Evolutionary conservation across 1,140 invertebrate species (phyloP).

Genomic region (Ips typographus): DNA sequence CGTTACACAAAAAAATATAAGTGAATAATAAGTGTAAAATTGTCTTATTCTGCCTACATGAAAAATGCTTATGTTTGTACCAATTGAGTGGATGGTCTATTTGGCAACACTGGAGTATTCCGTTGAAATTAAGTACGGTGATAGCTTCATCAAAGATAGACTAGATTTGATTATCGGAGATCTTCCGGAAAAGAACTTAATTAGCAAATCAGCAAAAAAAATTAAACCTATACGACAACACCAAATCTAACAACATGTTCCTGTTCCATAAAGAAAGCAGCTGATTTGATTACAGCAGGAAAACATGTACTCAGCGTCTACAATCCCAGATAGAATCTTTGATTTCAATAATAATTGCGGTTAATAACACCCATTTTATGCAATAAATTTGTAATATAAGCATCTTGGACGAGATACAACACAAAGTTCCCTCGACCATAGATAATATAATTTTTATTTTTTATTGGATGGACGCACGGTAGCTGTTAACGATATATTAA

Average conservation of each 20-base stretch:
- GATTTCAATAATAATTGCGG: constrained; percentile 33
- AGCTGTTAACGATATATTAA: constrained; percentile 14
- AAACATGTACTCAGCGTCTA: constrained; percentile 16
- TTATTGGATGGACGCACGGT: constrained; percentile 25
- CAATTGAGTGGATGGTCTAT: too few species aligned
- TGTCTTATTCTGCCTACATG: too few species aligned
- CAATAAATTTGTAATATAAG: constrained; percentile 39
- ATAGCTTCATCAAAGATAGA: too few species aligned
- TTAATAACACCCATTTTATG: constrained; percentile 37
- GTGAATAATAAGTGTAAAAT: too few species aligned
- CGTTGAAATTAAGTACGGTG: too few species aligned
- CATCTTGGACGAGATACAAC: constrained; percentile 28
- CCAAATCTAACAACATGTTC: constrained; percentile 1
- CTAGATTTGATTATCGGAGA: too few species aligned
- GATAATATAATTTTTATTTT: constrained; percentile 34
- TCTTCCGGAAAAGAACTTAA: too few species aligned
- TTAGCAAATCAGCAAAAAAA: neutral
- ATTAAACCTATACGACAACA: constrained; percentile 6
- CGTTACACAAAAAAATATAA: too few species aligned
- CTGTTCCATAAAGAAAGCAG: constrained; percentile 24
- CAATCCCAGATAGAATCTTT: constrained; percentile 25
- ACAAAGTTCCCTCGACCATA: constrained; percentile 34
- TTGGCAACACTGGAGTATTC: too few species aligned
- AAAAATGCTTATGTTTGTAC: too few species aligned
- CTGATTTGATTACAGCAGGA: constrained; percentile 23